These are phyloP conservation scores for Piaya cayana DNA, from an alignment of 2,113 vertebrate species.

Conservation along the genomic window DNA sequence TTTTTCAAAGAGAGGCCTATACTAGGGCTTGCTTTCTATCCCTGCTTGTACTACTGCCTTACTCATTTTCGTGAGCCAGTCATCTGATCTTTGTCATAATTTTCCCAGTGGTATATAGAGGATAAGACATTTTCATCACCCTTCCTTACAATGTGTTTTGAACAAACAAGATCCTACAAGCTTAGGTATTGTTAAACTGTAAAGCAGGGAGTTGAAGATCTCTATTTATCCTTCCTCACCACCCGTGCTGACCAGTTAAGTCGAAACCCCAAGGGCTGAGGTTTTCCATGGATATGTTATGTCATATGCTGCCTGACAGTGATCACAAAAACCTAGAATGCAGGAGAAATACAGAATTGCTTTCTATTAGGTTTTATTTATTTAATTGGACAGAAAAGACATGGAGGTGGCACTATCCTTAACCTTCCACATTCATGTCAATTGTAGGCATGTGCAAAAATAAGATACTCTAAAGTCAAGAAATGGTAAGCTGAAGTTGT, in stretches of 20 bases:
- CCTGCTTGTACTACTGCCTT: background rate
- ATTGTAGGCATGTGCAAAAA: background rate
- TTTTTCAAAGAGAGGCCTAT: background rate
- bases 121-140: background rate
- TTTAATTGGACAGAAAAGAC: background rate
- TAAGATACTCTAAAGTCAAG: background rate
- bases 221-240: background rate
- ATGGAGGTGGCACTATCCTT: background rate
- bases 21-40: background rate
- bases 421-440: background rate
- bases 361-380: background rate
- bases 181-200: background rate
- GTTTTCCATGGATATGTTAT: background rate
- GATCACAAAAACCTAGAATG: background rate
- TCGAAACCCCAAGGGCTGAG: background rate
- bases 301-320: background rate
- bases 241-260: background rate
- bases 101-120: background rate
- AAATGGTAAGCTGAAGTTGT: background rate
- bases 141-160: background rate
- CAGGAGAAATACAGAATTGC: background rate
- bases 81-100: background rate
- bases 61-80: background rate
- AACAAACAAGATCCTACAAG: fast-evolving
- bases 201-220: background rate